These are phyloP conservation scores for Temnopleurus reevesii DNA, from an alignment of 53 echinoderm and acorn worm species.

Conservation along the genomic window DNA sequence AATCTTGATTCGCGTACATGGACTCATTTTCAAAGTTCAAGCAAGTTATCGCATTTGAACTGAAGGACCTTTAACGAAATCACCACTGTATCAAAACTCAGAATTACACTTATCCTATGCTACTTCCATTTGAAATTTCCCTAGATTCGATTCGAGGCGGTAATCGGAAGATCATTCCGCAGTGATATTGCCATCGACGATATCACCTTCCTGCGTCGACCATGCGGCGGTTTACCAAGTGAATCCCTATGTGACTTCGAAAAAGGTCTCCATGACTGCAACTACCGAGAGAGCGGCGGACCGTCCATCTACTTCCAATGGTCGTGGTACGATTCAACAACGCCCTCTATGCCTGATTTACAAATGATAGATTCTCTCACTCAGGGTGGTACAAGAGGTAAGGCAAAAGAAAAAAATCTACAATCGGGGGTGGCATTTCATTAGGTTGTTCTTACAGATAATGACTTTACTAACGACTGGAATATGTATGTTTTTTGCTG, in stretches of 20 bases:
- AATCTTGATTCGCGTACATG: no score
- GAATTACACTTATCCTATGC: not conserved
- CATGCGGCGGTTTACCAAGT: constrained; percentile 33
- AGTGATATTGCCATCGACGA: constrained; percentile 52
- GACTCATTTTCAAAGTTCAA: no score
- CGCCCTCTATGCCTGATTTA: not conserved
- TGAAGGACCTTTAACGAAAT: no score
- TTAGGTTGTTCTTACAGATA: no score
- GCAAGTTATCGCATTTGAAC: no score
- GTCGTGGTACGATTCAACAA: constrained; percentile 36
- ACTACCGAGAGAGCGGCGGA: constrained; percentile 26
- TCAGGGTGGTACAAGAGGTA: constrained; percentile 14
- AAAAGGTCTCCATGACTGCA: constrained; percentile 45
- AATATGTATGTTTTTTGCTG: no score
- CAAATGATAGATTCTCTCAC: constrained; percentile 13
- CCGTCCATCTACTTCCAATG: constrained; percentile 28
- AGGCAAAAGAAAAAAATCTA: no score
- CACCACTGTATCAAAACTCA: no score
- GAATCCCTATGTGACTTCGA: constrained; percentile 47
- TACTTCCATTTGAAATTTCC: not conserved
- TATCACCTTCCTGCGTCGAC: constrained; percentile 43
- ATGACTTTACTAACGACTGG: no score
- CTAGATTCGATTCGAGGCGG: constrained; percentile 14
- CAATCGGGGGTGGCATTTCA: no score
- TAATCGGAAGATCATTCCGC: constrained; percentile 30